Evolutionary conservation across 2,888 invertebrate genomes (phyloP), one percentile per base, ranked within the genome.

Genomic region (Polyploca ridens): DNA sequence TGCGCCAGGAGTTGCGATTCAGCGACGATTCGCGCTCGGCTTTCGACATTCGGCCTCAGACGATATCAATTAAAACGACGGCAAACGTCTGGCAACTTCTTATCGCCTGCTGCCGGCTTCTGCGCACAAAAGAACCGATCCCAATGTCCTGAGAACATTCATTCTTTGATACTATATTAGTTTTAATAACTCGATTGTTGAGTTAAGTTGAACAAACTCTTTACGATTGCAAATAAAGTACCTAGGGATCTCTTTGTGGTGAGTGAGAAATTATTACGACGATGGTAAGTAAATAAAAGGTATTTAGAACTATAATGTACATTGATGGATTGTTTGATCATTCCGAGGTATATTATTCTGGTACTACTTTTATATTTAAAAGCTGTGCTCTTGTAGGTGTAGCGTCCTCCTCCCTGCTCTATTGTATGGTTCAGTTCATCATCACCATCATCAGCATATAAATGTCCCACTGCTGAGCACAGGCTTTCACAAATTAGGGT

Each of bases 41-140:
- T 59, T 69, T 70, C 59, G 64, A 49, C 63, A 35, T 63, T 64
- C 62, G 62, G 57, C 33, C 54, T 54, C 54, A 54, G 54, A 16
- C 64, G 64, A 67, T 73, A 70, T 76, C 76, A 76, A 76, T 77
- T 75, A 76, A 76, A 75, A 73, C 70, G 69, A 69, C 70, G 63
- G 67, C 70, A 69, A 70, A 70, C 75, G 54, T 69, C 75, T 73
- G 69, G 70, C 73, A 70, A 69, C 73, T 78, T 69, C 75, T 75
- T 78, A 77, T 76, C 76, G 16, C 65, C 44, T 64, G 61, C 49
- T 66, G 67, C 73, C 69, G 64, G 64, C 70, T 66, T 65, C 62
- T 60, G 19, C 14, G 64, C 70, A 78, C 72, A 78, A 78, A 74
- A 70, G 67, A 72, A 75, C 71, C 62, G 62, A 6, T 19, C 19